phyloP scores from a whole-genome alignment of 1,140 invertebrate species.

The Heliconius hewitsoni region DNA sequence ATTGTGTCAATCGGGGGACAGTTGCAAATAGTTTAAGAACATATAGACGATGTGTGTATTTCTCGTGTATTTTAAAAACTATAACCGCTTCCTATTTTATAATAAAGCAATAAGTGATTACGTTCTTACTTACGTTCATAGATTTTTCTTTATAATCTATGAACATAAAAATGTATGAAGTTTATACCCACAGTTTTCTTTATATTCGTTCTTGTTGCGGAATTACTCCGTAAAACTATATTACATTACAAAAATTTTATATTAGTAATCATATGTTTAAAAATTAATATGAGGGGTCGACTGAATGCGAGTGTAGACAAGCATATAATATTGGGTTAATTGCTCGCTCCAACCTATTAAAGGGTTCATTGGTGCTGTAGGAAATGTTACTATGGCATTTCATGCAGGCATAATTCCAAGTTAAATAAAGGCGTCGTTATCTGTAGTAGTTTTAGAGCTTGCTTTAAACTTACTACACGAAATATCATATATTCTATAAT shows the following conservation, averaged over 20 bases:
- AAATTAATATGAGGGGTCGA: neutral
- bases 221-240: neutral
- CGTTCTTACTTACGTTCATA: no score
- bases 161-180: neutral
- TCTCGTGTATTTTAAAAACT: no score
- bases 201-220: neutral
- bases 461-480: no score
- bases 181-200: neutral
- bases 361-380: slow-evolving; percentile 27
- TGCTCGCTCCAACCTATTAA: slow-evolving; percentile 13
- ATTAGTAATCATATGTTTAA: neutral
- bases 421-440: neutral
- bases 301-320: neutral
- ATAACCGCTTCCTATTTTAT: no score
- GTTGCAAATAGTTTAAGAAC: no score
- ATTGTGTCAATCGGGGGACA: no score
- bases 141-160: no score
- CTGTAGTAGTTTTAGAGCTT: neutral
- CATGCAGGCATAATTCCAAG: slow-evolving; percentile 9
- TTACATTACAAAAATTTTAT: neutral
- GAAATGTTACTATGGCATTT: slow-evolving; percentile 30
- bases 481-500: no score
- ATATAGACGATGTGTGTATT: no score
- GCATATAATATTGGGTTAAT: slow-evolving; percentile 23
- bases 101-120: no score